Percentiles rank a stretch among this genome's conserved stretches.
Evolutionary conservation across 2,888 invertebrate genomes (phyloP).

Genomic region (Platerodrilus igneus): DNA sequence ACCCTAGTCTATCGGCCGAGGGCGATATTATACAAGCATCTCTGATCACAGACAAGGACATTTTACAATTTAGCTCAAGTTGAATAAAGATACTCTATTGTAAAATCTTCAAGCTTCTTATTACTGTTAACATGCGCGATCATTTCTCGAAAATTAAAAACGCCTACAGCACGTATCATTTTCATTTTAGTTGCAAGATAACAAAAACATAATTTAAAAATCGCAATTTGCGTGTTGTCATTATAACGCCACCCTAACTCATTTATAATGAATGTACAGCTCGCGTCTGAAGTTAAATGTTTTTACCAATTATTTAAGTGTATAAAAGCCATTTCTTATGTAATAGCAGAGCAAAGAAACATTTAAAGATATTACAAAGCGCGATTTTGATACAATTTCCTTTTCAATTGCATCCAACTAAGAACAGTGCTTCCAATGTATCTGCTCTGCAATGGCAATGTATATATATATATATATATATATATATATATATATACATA

Average conservation of each 20-base stretch:
- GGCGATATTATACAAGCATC: slow-evolving; percentile 43
- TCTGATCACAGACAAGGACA: slow-evolving; percentile 25
- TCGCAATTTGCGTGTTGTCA: slow-evolving; percentile 47
- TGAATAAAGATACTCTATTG: slow-evolving; percentile 36
- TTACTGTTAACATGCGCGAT: slow-evolving; percentile 46
- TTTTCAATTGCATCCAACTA: too few relatives aligned
- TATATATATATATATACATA: too few relatives aligned
- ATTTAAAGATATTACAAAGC: too few relatives aligned
- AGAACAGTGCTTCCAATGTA: too few relatives aligned
- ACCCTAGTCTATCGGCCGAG: slow-evolving; percentile 44
- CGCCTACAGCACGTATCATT: slow-evolving; percentile 48
- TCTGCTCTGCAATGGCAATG: too few relatives aligned
- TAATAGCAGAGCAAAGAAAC: too few relatives aligned
- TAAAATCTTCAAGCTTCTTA: slow-evolving; percentile 45
- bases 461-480: too few relatives aligned
- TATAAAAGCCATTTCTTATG: too few relatives aligned
- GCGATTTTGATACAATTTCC: too few relatives aligned
- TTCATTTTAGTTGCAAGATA: slow-evolving; percentile 46
- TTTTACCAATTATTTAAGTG: too few relatives aligned
- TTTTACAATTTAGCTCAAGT: slow-evolving; percentile 21
- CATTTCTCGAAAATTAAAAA: slow-evolving; percentile 50
- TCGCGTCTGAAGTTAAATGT: too few relatives aligned
- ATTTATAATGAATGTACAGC: too few relatives aligned
- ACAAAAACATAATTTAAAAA: slow-evolving; percentile 48
- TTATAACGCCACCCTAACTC: slow-evolving; percentile 34